Conservation (phyloP, 1,140 invertebrate species). For the Colletes gigas region DNA sequence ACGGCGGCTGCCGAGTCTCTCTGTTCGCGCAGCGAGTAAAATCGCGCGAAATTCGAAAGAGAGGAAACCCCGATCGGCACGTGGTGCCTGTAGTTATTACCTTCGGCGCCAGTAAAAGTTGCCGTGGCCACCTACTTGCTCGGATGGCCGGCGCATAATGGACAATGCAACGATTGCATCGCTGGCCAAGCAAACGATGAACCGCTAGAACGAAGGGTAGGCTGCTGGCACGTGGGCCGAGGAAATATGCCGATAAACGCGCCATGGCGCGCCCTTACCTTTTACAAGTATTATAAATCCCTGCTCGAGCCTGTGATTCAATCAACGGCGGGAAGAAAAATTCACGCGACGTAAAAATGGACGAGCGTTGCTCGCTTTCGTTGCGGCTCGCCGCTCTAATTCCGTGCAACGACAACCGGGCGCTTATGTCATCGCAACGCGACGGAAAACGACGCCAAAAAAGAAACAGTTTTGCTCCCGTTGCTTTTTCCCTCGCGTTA, state of each 20-base stretch:
- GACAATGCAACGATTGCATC: constrained; percentile 53
- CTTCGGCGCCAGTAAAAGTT: constrained; percentile 29
- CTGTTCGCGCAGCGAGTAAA: not conserved
- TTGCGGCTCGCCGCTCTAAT: not conserved
- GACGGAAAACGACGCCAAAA: constrained; percentile 13
- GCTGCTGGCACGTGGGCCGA: constrained; percentile 55
- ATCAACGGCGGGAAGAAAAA: too few species aligned
- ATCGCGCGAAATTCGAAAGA: not conserved
- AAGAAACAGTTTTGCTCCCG: not conserved
- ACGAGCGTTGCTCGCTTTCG: too few species aligned
- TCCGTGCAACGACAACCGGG: not conserved
- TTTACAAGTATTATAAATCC: constrained; percentile 13
- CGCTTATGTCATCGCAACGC: constrained; percentile 11
- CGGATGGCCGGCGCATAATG: constrained; percentile 17
- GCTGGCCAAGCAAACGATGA: constrained; percentile 3
- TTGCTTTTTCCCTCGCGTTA: constrained; percentile 21
- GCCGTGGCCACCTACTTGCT: not conserved
- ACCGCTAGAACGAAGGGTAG: constrained; percentile 1
- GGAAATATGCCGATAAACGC: constrained; percentile 52
- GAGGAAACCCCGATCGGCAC: not conserved
- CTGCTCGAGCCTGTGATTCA: too few species aligned
- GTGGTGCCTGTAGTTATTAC: not conserved
- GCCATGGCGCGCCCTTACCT: constrained; percentile 39
- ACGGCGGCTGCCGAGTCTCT: too few species aligned
- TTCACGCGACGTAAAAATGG: too few species aligned